A percentile compares a stretch with the other conserved stretches of the same genome.
These are phyloP conservation scores for Thymallus thymallus DNA, from an alignment of 2,113 vertebrate species.

Conservation along the genomic window DNA sequence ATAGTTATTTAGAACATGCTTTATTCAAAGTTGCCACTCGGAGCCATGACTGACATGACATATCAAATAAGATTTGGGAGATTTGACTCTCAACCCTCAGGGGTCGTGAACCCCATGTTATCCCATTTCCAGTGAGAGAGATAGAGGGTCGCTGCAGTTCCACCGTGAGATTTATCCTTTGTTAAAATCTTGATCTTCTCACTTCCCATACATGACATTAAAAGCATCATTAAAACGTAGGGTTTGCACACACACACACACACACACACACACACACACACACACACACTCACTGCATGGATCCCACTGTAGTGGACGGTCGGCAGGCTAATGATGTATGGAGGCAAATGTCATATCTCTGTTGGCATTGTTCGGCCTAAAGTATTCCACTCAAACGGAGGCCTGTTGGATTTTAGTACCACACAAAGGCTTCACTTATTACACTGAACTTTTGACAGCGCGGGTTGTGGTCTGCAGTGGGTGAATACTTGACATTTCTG, in stretches of 20 bases:
- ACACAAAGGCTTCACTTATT: conserved; percentile 72
- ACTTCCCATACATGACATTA: background rate
- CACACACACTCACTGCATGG: background rate
- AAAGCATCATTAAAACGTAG: background rate
- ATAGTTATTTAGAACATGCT: too few species aligned
- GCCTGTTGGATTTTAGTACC: conserved; percentile 58
- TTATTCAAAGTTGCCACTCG: too few species aligned
- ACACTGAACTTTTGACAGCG: conserved; percentile 75
- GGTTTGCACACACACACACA: background rate
- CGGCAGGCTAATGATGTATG: conserved; percentile 22
- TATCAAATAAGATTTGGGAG: too few species aligned
- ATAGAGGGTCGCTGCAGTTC: background rate
- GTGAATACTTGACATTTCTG: conserved; percentile 75
- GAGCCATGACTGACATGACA: too few species aligned
- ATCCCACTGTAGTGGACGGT: background rate
- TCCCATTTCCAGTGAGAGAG: background rate
- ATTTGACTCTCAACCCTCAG: background rate
- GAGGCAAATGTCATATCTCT: conserved; percentile 49
- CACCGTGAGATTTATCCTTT: background rate
- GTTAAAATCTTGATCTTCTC: background rate
- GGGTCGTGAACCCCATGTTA: too few species aligned
- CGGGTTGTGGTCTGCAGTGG: conserved; percentile 62
- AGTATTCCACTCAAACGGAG: conserved; percentile 57
- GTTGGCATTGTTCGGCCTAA: conserved; percentile 63
- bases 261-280: too few species aligned